Conservation (phyloP, 2,888 invertebrate genomes). For the Acleris emargana region DNA sequence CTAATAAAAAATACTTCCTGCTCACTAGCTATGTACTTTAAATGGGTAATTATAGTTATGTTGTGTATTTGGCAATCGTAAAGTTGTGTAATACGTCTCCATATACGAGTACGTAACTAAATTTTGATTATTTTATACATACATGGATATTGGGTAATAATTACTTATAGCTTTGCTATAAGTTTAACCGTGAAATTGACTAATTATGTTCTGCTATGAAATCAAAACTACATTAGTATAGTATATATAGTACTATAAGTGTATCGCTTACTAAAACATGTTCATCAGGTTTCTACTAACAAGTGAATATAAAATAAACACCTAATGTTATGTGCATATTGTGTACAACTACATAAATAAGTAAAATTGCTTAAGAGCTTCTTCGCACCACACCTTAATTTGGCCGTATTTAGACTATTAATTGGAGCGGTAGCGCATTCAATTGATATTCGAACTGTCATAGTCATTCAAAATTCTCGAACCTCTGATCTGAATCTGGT, state of each 20-base stretch:
- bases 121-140: conserved; percentile 36
- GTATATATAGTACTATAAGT: neutral
- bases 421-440: too few species aligned
- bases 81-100: conserved; percentile 32
- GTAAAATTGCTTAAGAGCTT: conserved; percentile 22
- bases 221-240: conserved; percentile 16
- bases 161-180: conserved; percentile 46
- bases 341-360: conserved; percentile 24
- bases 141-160: neutral
- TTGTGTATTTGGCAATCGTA: conserved; percentile 44
- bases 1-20: conserved; percentile 30
- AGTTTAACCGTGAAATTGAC: conserved; percentile 16
- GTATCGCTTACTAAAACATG: conserved; percentile 2
- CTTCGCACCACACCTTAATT: too few species aligned
- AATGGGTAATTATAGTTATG: conserved; percentile 14
- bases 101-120: conserved; percentile 28
- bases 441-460: too few species aligned
- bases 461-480: too few species aligned
- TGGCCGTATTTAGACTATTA: too few species aligned
- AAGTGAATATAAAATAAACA: neutral
- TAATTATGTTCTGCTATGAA: conserved; percentile 24
- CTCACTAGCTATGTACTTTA: conserved; percentile 25
- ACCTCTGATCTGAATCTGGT: too few species aligned
- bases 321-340: too few species aligned
- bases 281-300: too few species aligned